Evolutionary conservation across 2,888 invertebrate species (phyloP), one percentile per base, ranked within the genome.

Genomic region (Chelonus formosanus): DNA sequence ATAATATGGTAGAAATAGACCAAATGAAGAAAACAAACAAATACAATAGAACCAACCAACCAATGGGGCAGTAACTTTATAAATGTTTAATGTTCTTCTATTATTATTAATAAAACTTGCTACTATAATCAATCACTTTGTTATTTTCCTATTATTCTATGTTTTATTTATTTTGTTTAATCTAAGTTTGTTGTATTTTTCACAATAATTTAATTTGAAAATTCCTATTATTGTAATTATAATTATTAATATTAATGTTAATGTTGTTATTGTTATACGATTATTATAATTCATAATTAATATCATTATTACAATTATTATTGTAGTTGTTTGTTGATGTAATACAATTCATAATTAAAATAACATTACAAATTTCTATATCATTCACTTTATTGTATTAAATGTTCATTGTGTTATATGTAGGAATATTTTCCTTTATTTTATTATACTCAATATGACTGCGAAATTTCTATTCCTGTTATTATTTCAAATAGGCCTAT

Each of bases 71-170:
- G 78, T 74, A 70, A 69, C 70, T 77, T 80, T 70, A 78, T 67
- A 78, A 77, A 76, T 77, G 75, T 68, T 61, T 76, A n/a, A 77
- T 77, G 74, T 73, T 77, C 75, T 71, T 69, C 47, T 44, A 59
- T 53, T 36, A 53, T 47, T 7, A 34, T 65, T 64, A 64, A 67
- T 52, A 52, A 35, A 60, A 20, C 20, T 40, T 31, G 60, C 50
- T 60, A 62, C 63, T 77, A 78, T 82, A 80, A 80, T 79, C 74
- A 78, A 78, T 80, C 79, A 83, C 70, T 81, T 82, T 83, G 79
- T 83, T 83, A 82, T 74, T 83, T 78, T 79, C 80, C 83, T 83
- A 84, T 83, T 83, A 84, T 70, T 80, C 83, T 82, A 83, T 76
- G 75, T 80, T 77, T 75, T 78, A 78, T 78, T 59, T 67, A 36